A percentile compares a stretch with the other conserved stretches of the same genome.
phyloP scores from a whole-genome alignment of 2,888 invertebrate species.

The Fragum sueziense region DNA sequence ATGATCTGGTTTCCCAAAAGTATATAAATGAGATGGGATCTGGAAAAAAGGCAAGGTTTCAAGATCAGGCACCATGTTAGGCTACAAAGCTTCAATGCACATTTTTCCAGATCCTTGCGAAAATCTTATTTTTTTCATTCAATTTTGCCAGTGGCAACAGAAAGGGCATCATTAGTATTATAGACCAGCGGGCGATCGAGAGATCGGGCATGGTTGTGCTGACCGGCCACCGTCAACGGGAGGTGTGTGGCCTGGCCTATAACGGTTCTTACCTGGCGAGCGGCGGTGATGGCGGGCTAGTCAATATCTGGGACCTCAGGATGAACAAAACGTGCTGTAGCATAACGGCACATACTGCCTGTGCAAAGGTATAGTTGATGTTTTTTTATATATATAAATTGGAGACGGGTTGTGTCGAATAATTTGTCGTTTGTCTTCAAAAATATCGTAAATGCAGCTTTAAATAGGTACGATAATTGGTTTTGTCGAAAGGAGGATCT shows the following conservation, averaged over 20 bases:
- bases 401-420: not conserved
- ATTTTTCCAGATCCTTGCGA: too few relatives aligned
- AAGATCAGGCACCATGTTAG: too few relatives aligned
- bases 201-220: conserved; percentile 7
- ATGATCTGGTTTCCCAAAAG: too few relatives aligned
- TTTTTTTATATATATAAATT: not conserved
- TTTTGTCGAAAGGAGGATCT: too few relatives aligned
- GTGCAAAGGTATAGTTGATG: conserved; percentile 60
- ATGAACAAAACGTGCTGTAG: conserved; percentile 48
- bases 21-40: too few relatives aligned
- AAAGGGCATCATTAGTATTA: conserved; percentile 57
- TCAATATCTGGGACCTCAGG: conserved; percentile 67
- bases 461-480: too few relatives aligned
- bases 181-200: conserved; percentile 48
- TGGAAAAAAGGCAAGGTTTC: too few relatives aligned
- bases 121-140: too few relatives aligned
- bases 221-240: conserved; percentile 52
- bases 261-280: conserved; percentile 60
- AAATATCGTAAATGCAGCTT: not conserved
- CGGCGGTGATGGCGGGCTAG: conserved; percentile 65
- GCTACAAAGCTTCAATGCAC: too few relatives aligned
- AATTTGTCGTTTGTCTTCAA: not conserved
- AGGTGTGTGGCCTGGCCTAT: conserved; percentile 62
- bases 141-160: conserved; percentile 62
- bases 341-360: conserved; percentile 65